Base-by-base conservation (phyloP, 2,888 invertebrate genomes). In the Timema cristinae region DNA sequence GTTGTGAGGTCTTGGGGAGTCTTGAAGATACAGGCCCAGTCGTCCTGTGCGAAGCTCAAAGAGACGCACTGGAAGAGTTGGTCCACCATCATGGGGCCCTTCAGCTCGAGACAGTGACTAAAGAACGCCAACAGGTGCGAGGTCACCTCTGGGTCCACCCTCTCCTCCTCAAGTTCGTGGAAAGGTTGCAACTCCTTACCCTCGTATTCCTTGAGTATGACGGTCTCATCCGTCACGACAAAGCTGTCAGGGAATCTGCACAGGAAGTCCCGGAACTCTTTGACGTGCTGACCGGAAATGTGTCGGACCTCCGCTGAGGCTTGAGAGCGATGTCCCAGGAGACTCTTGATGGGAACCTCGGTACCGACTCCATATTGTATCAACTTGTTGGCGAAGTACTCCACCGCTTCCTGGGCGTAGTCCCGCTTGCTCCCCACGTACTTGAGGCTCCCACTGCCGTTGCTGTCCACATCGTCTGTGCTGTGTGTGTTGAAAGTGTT, bases 241-340 rank as follows among this genome's bases (percentile, higher is more conserved):
- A 97, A 97, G 72, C 91, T 89, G 76, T 94, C 93, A 0, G 93
- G 89, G 82, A 94, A 94, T 81, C 92, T 91, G 74, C 88, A 79
- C 15, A 97, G 86, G 82, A 97, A 97, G 75, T 97, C 96, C 77
- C 90, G 89, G 82, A 97, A 97, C 83, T 97, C 97, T 82, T 93
- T 93, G 80, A 95, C 93, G 81, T 96, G 95, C 82, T 97, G 95
- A 76, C 91, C 93, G 76, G 97, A 97, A 79, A 97, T 95, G 83
- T 97, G 95, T 75, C 98, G 90, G 77, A 99, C 97, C 86, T 98
- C 98, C 15, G 95, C 95, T 73, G 97, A 94, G 47, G 98, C 98
- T 84, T 95, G 97, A 76, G 95, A 95, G 76, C 97, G 89, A 84
- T 98, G 98, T 0, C 98, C 98, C 74, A 98, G 88, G 76, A 99